Percentiles rank a stretch among this genome's conserved stretches.
Evolutionary conservation across 2,888 invertebrate genomes (phyloP).

Genomic region (Micoletzkya japonica): DNA sequence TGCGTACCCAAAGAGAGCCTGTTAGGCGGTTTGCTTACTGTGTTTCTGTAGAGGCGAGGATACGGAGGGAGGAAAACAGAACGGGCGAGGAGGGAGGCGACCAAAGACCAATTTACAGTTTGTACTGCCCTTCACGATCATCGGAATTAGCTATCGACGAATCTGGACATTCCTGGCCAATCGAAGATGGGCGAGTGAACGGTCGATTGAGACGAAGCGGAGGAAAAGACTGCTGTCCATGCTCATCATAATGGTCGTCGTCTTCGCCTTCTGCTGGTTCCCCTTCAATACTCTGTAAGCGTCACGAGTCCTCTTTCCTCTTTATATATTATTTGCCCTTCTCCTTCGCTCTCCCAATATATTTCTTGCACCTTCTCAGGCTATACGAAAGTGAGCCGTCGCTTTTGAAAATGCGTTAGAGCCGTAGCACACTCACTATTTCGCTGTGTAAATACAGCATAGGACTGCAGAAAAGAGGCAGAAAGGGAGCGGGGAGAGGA

Average conservation of each 20-base stretch:
- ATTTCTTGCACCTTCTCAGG: too few species aligned
- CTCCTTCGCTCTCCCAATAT: background rate
- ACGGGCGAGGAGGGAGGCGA: too few species aligned
- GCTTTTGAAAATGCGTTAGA: too few species aligned
- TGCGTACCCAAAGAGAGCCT: too few species aligned
- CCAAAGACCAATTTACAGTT: slow-evolving; percentile 71
- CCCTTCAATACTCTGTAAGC: slow-evolving; percentile 81
- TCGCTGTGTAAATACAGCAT: too few species aligned
- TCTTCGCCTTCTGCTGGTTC: slow-evolving; percentile 89
- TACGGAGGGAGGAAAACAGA: too few species aligned
- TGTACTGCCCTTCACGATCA: slow-evolving; percentile 87
- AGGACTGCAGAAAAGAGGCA: too few species aligned
- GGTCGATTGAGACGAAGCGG: slow-evolving; percentile 27
- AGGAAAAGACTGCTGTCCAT: slow-evolving; percentile 85
- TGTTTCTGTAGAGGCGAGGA: too few species aligned
- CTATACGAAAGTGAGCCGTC: too few species aligned
- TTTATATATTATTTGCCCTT: background rate
- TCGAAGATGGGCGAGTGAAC: slow-evolving; percentile 29
- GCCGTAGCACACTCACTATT: too few species aligned
- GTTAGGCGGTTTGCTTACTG: too few species aligned
- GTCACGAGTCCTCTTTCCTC: background rate
- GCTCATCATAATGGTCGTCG: slow-evolving; percentile 93
- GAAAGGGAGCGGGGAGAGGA: too few species aligned
- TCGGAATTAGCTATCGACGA: slow-evolving; percentile 88
- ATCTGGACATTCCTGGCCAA: slow-evolving; percentile 73